Evolutionary conservation across 2,888 invertebrate species (phyloP).

Genomic region (Malthinus flaveolus): DNA sequence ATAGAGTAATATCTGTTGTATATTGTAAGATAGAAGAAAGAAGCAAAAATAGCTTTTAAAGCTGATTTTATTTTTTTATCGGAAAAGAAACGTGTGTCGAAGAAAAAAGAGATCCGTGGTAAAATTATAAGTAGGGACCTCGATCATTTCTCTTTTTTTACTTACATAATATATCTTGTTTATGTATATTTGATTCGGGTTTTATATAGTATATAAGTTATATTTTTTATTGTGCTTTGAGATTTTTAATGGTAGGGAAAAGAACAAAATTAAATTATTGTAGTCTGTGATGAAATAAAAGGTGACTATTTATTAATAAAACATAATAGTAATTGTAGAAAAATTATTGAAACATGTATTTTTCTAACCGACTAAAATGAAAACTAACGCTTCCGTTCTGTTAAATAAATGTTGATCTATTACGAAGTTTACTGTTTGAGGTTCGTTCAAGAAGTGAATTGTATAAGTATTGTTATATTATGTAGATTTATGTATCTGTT

Average conservation of each 20-base stretch:
- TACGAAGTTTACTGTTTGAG: slow-evolving; percentile 47
- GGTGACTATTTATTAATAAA: slow-evolving; percentile 55
- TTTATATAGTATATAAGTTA: slow-evolving; percentile 29
- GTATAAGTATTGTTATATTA: slow-evolving; percentile 50
- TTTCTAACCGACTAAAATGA: slow-evolving; percentile 45
- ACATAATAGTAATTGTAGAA: slow-evolving; percentile 47
- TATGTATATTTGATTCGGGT: slow-evolving; percentile 25
- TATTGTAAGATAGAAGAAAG: slow-evolving; percentile 24
- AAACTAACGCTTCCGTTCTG: slow-evolving; percentile 47
- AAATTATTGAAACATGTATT: slow-evolving; percentile 51
- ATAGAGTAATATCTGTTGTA: slow-evolving; percentile 32
- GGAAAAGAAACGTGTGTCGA: slow-evolving; percentile 25
- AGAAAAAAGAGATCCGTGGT: slow-evolving; percentile 25
- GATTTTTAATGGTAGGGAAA: slow-evolving; percentile 30
- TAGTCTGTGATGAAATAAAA: slow-evolving; percentile 56
- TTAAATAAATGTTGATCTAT: slow-evolving; percentile 48
- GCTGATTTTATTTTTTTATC: slow-evolving; percentile 46
- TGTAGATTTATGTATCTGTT: slow-evolving; percentile 45
- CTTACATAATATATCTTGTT: slow-evolving; percentile 19
- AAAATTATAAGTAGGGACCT: slow-evolving; percentile 30
- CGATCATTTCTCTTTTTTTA: slow-evolving; percentile 24
- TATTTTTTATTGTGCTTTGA: slow-evolving; percentile 23
- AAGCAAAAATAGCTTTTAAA: slow-evolving; percentile 40
- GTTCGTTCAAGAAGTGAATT: slow-evolving; percentile 42
- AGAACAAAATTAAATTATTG: slow-evolving; percentile 48